Conservation (phyloP, 2,888 invertebrate genomes). For the Folsomia manolachei region DNA sequence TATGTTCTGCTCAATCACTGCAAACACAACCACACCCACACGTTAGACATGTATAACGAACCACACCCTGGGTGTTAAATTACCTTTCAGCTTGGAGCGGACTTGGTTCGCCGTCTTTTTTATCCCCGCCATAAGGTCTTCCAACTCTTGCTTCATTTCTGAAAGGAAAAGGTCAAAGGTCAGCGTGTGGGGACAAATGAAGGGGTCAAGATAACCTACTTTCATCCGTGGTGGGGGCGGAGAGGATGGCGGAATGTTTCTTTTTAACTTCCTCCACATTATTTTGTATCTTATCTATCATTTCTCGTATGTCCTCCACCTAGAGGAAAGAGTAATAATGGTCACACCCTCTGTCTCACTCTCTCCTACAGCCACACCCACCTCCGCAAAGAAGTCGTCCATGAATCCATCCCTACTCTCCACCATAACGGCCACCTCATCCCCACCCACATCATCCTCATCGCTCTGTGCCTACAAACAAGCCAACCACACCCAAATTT, state of each 20-base stretch:
- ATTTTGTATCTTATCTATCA: constrained; percentile 99
- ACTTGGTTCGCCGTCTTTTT: constrained; percentile 99
- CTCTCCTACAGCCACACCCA: too few species aligned
- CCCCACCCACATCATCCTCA: constrained; percentile 90
- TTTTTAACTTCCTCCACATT: constrained; percentile 99
- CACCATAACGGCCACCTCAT: constrained; percentile 93
- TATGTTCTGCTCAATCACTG: constrained; percentile 13
- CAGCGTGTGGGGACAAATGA: neutral
- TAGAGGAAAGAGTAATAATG: constrained; percentile 53
- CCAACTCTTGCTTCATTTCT: constrained; percentile 99
- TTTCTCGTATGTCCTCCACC: constrained; percentile 99
- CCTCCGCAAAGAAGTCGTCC: constrained; percentile 99
- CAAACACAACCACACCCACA: constrained; percentile 57
- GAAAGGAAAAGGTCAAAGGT: constrained; percentile 53
- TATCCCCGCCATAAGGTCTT: constrained; percentile 99
- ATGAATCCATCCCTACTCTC: constrained; percentile 91
- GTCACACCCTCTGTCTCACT: too few species aligned
- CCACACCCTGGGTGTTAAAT: neutral
- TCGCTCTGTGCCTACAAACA: constrained; percentile 98
- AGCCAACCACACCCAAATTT: too few species aligned
- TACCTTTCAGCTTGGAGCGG: constrained; percentile 66
- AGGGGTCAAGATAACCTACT: too few species aligned
- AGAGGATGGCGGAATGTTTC: constrained; percentile 98
- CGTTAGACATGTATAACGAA: neutral
- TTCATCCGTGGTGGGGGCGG: constrained; percentile 97